Percentiles rank a stretch among this genome's conserved stretches.
Evolutionary conservation across 2,888 invertebrate species (phyloP).

Genomic region (Xanthia togata): DNA sequence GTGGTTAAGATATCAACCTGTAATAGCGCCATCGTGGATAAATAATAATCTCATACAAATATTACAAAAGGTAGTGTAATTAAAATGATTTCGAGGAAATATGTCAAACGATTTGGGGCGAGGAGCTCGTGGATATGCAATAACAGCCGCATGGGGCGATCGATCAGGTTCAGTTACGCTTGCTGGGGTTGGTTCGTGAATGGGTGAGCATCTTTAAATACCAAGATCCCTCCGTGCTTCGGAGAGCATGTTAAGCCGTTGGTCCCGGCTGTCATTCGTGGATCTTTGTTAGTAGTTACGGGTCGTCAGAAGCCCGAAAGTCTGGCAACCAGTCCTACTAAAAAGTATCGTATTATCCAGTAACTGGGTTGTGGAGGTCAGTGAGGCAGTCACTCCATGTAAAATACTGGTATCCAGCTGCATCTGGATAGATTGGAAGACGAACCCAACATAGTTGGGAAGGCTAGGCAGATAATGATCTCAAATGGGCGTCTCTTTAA

Average conservation of each 20-base stretch:
- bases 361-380: background rate
- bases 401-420: background rate
- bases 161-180: background rate
- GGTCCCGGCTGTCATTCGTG: background rate
- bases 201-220: background rate
- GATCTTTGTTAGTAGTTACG: background rate
- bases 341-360: background rate
- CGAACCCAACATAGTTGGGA: background rate
- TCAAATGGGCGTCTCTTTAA: background rate
- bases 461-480: background rate
- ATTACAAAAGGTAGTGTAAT: background rate
- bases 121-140: background rate
- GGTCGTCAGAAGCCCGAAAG: background rate
- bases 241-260: background rate
- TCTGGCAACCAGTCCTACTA: background rate
- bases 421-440: background rate
- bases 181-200: background rate
- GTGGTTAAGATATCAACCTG: background rate
- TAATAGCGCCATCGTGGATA: background rate
- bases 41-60: background rate
- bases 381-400: too few species aligned
- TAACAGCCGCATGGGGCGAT: background rate
- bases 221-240: background rate
- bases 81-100: background rate
- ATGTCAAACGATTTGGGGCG: background rate